Percentiles rank a stretch among this genome's conserved stretches.
phyloP scores from a whole-genome alignment of 2,797 vertebrate genomes.

The Aphelocoma californica region DNA sequence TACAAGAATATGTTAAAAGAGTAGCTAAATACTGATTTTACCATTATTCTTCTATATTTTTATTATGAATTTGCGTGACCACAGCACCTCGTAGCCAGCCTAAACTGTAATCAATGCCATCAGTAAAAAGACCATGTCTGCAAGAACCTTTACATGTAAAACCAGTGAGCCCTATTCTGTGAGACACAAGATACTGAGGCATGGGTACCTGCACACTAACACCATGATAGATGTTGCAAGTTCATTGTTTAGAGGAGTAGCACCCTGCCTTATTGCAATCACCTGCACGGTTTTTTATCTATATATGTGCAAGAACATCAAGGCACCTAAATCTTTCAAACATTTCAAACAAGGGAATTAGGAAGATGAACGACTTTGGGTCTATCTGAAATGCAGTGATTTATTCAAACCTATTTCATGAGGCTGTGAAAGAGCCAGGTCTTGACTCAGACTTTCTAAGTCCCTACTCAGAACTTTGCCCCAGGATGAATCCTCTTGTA shows the following conservation, averaged over 20 bases:
- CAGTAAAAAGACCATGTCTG: neutral
- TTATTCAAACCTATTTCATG: neutral
- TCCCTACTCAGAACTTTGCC: neutral
- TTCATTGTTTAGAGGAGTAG: neutral
- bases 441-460: neutral
- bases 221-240: neutral
- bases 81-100: neutral
- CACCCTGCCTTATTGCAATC: neutral
- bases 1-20: neutral
- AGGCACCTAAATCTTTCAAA: neutral
- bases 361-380: neutral
- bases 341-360: neutral
- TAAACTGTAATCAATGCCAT: neutral
- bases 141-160: neutral
- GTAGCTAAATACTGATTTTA: neutral
- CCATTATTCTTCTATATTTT: neutral
- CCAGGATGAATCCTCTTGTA: neutral
- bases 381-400: neutral
- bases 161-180: neutral
- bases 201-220: neutral
- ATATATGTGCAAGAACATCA: rapidly evolving
- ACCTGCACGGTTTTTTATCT: neutral
- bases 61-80: neutral
- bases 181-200: neutral
- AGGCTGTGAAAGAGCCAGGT: neutral